phyloP scores from a whole-genome alignment of 2,888 invertebrate genomes.

The Bellardia pandia region DNA sequence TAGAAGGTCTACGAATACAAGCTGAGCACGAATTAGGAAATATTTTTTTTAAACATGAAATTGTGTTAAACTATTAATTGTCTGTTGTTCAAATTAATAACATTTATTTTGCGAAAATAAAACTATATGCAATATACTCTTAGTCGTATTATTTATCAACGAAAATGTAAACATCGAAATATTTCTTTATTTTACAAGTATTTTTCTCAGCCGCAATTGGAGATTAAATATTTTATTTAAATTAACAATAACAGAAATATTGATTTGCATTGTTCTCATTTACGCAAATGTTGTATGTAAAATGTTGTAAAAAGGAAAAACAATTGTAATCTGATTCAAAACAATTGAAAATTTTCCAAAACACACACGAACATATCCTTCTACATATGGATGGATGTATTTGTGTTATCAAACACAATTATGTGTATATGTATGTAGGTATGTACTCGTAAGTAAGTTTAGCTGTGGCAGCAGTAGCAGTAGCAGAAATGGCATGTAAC shows the following conservation, averaged over 20 bases:
- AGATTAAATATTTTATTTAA: not conserved
- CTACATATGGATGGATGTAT: not conserved
- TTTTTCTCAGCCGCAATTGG: not conserved
- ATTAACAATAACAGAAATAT: not conserved
- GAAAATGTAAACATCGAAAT: not conserved
- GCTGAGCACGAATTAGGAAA: too few relatives aligned
- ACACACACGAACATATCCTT: not conserved
- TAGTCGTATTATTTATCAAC: too few relatives aligned
- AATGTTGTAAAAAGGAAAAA: not conserved
- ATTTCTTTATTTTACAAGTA: not conserved
- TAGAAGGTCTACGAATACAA: too few relatives aligned
- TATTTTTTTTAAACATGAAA: too few relatives aligned
- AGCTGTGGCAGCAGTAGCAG: not conserved
- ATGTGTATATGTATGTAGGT: not conserved
- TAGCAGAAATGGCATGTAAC: constrained; percentile 4
- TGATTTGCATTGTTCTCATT: not conserved
- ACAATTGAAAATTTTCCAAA: not conserved
- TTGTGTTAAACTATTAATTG: too few relatives aligned
- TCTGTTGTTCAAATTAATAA: too few relatives aligned
- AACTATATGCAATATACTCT: too few relatives aligned
- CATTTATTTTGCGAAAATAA: too few relatives aligned
- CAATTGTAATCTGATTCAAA: not conserved
- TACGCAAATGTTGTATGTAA: not conserved
- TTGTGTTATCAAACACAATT: not conserved
- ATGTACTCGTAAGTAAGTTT: not conserved